Percentiles rank a stretch among this genome's conserved stretches.
Evolutionary conservation across 2,113 vertebrate genomes (phyloP).

Genomic region (Lates calcarifer): DNA sequence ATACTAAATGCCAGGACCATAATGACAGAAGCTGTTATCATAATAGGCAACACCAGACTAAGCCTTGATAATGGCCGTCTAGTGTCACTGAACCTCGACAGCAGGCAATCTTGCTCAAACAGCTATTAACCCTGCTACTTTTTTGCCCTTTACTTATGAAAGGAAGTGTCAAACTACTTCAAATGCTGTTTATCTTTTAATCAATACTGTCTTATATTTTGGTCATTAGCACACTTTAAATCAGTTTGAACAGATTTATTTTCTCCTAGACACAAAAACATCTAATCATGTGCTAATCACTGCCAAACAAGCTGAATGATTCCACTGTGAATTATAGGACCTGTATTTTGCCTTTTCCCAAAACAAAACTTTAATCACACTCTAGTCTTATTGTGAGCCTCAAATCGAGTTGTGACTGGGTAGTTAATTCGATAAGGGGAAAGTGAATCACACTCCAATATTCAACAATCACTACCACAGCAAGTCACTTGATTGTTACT

Average conservation of each 20-base stretch:
- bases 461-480: neutral
- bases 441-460: neutral
- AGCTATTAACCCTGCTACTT: neutral
- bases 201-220: neutral
- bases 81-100: conserved; percentile 57
- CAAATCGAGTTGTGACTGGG: neutral
- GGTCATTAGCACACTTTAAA: neutral
- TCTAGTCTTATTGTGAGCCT: no score
- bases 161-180: neutral
- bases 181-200: neutral
- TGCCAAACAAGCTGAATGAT: neutral
- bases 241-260: neutral
- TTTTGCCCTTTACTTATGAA: neutral
- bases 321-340: neutral
- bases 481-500: neutral
- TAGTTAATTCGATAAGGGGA: neutral
- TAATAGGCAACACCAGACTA: conserved; percentile 36
- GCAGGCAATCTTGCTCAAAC: neutral
- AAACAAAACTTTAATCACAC: neutral
- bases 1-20: neutral
- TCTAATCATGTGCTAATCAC: neutral
- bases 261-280: neutral
- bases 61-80: conserved; percentile 47
- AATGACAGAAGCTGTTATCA: conserved; percentile 39
- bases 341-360: neutral